Evolutionary conservation across 2,888 invertebrate species (phyloP), one percentile per base, ranked within the genome.

Genomic region (Petrolisthes cinctipes): DNA sequence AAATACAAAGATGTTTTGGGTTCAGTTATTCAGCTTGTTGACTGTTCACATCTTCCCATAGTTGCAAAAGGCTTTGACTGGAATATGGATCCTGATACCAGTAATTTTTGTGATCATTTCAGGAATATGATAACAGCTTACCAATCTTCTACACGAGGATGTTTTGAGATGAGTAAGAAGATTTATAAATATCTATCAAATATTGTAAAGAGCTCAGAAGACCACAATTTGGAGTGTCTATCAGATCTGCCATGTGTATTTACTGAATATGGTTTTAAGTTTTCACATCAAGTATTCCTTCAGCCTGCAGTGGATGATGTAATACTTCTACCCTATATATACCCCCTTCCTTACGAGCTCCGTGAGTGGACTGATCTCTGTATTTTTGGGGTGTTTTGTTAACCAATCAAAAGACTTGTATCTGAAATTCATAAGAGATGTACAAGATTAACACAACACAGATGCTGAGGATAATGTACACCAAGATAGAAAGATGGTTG

Each of bases 251-350:
- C 73, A n/a, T 81, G 61, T 11, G 51, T 84, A 14, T 78, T 71
- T 37, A 84, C 84, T n/a, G 84, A 84, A 17, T 61, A 54, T 57
- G 84, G 84, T 51, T 84, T 76, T 75, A 84, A 61, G 54, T 20
- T 20, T 17, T 76, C 84, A n/a, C 56, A 61, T 4, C 51, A 76
- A 51, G 86, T 86, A 53, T 86, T 82, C 11, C 66, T 82, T 20
- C 17, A 53, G 51, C 23, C 68, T 56, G 37, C 51, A 7, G 14
- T 53, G 9, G 78, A 51, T 53, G 86, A 82, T 37, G 5, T 86
- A 14, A 14, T 20, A 53, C 56, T 86, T 9, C 37, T 61, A 23
- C 86, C 86, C 9, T 86, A 78, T 66, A 61, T 82, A 53, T 75
- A 86, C 54, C 68, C 54, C 5, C 82, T 86, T 9, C 86, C 68